phyloP scores from a whole-genome alignment of 2,113 vertebrate genomes.

The Sclerurus mexicanus region DNA sequence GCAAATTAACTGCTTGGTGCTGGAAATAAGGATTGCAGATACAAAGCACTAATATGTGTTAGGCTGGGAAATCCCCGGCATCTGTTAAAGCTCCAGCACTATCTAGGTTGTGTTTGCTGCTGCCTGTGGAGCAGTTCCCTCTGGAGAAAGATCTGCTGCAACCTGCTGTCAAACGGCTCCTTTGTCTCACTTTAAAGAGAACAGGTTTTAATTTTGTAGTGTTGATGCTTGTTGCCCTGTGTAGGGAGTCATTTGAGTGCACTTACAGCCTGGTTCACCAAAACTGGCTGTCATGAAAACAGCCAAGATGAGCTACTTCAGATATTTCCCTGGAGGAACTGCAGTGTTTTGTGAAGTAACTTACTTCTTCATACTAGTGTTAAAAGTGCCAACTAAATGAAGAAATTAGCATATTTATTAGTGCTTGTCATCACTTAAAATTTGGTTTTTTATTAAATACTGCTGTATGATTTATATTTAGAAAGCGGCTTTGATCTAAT shows the following conservation, averaged over 20 bases:
- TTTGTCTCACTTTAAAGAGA: not conserved
- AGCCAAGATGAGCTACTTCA: not conserved
- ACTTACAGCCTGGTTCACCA: not conserved
- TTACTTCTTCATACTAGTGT: not conserved
- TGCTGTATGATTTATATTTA: not conserved
- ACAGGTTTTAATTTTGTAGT: not conserved
- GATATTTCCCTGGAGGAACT: not conserved
- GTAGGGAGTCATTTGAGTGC: rapidly evolving
- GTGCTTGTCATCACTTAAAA: slow-evolving; percentile 26
- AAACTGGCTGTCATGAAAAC: not conserved
- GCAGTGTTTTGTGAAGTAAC: not conserved
- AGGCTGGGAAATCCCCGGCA: not conserved
- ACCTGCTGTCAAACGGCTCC: not conserved
- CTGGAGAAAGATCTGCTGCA: not conserved
- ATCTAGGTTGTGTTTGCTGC: not conserved
- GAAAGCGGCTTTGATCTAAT: not conserved
- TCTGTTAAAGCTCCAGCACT: not conserved
- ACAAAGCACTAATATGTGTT: not conserved
- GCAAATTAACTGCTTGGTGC: slow-evolving; percentile 28
- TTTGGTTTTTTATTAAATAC: not conserved
- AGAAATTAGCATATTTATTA: slow-evolving; percentile 14
- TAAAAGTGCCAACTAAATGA: not conserved
- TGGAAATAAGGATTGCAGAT: slow-evolving; percentile 4
- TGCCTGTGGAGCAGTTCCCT: not conserved
- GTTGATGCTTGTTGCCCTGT: not conserved